Percentiles rank a stretch among this genome's conserved stretches.
Conservation (phyloP, 2,113 vertebrate species). For the Oncorhynchus keta region DNA sequence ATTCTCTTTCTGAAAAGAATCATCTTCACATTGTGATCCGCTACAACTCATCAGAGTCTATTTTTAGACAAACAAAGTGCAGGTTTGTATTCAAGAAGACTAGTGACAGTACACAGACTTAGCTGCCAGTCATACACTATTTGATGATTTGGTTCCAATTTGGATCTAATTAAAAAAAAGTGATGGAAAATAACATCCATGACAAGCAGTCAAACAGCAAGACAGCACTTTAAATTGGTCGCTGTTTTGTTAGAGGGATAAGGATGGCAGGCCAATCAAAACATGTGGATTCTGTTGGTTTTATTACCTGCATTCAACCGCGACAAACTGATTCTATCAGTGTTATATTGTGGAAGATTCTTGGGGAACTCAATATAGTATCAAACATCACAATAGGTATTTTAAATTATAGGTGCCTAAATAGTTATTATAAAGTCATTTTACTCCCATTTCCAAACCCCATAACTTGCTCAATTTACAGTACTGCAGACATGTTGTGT, state of each 20-base stretch:
- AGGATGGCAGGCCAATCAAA: constrained; percentile 41
- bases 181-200: background rate
- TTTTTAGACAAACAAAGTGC: constrained; percentile 15
- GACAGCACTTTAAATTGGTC: constrained; percentile 24
- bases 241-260: constrained; percentile 35
- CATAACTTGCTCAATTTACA: too few species aligned
- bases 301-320: constrained; percentile 29
- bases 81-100: background rate
- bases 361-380: constrained; percentile 15
- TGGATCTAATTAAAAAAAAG: constrained; percentile 22
- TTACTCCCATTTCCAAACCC: too few species aligned
- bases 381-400: constrained; percentile 6
- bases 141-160: background rate
- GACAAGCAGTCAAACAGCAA: constrained; percentile 10
- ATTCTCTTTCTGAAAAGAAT: background rate
- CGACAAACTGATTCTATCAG: constrained; percentile 42
- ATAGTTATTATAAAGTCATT: background rate
- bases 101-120: background rate
- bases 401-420: background rate
- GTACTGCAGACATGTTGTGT: too few species aligned
- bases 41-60: constrained; percentile 1
- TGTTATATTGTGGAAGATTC: constrained; percentile 10
- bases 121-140: background rate
- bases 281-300: constrained; percentile 13
- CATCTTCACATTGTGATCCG: background rate